Evolutionary conservation across 2,797 vertebrate species (phyloP).

Genomic region (Anomalospiza imberbis): DNA sequence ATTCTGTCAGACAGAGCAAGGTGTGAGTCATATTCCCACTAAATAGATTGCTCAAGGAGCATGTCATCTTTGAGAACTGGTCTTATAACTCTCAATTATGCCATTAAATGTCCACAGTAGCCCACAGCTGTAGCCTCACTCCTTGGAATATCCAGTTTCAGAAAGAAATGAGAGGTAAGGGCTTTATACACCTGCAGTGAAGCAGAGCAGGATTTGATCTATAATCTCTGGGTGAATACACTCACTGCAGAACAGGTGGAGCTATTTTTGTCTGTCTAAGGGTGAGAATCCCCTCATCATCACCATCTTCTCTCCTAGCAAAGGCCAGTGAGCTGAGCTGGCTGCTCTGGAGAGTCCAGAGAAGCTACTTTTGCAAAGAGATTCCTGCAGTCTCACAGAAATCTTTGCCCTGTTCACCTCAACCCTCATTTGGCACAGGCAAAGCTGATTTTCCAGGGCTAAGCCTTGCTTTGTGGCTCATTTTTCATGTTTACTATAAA

Average conservation of each 20-base stretch:
- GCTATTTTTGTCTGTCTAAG: background rate
- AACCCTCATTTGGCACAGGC: background rate
- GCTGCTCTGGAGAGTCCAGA: background rate
- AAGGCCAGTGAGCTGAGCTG: background rate
- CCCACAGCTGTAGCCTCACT: background rate
- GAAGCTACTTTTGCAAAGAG: background rate
- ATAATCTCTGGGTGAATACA: background rate
- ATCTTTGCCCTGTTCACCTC: background rate
- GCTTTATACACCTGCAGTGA: background rate
- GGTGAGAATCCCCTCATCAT: background rate
- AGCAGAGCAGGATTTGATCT: background rate
- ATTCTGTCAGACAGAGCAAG: background rate
- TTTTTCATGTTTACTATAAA: background rate
- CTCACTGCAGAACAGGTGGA: background rate
- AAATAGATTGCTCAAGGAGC: background rate
- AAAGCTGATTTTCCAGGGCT: background rate
- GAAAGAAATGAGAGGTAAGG: background rate
- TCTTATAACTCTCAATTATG: background rate
- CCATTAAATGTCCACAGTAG: background rate
- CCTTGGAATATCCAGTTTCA: background rate
- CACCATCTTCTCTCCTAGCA: background rate
- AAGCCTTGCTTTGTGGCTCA: rapidly evolving
- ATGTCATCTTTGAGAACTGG: background rate
- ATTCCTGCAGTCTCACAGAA: background rate
- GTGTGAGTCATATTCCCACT: background rate